Evolutionary conservation across 1,140 invertebrate species (phyloP).

Genomic region (Nomia melanderi): DNA sequence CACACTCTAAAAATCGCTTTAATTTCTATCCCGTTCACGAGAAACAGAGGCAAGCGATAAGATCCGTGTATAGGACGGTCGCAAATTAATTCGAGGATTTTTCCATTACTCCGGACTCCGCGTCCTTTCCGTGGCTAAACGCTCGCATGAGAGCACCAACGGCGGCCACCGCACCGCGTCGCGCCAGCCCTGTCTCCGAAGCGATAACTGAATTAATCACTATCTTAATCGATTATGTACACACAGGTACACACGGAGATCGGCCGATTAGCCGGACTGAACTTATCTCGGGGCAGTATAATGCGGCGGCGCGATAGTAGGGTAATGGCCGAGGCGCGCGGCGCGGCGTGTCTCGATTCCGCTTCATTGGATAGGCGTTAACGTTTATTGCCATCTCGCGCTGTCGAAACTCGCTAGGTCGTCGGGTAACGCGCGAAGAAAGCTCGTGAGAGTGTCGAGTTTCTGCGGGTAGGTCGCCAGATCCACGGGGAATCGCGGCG

Average conservation of each 20-base stretch:
- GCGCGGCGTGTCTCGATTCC: conserved; percentile 51
- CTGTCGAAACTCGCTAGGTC: conserved; percentile 60
- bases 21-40: background rate
- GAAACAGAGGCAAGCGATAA: background rate
- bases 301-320: conserved; percentile 45
- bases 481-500: no score
- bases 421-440: conserved; percentile 53
- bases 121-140: no score
- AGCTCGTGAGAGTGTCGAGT: conserved; percentile 23
- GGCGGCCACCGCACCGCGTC: no score
- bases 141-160: no score
- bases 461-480: background rate
- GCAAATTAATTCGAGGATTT: conserved; percentile 26
- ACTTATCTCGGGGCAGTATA: conserved; percentile 37
- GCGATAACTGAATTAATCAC: conserved; percentile 43
- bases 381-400: conserved; percentile 38
- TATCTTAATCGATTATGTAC: conserved; percentile 39
- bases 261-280: conserved; percentile 17
- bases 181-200: background rate
- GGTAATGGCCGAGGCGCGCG: conserved; percentile 26
- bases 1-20: background rate
- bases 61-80: background rate
- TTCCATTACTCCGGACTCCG: no score
- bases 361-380: conserved; percentile 49
- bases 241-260: conserved; percentile 18